Evolutionary conservation across 2,888 invertebrate genomes (phyloP).

Genomic region (Seladonia tumulorum): DNA sequence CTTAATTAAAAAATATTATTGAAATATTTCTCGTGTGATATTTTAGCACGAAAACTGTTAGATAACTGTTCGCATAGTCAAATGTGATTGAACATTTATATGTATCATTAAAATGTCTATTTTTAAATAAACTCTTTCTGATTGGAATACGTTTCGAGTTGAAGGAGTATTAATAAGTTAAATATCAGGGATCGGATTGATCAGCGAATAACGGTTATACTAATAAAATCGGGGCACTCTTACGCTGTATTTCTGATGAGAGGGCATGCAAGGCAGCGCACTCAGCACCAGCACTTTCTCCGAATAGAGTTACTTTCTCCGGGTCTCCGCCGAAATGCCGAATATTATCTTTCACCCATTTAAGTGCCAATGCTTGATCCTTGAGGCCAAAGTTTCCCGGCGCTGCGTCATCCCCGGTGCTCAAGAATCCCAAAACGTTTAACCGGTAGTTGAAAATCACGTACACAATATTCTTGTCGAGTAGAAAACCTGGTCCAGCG

Average conservation of each 20-base stretch:
- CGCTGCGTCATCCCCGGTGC: constrained; percentile 65
- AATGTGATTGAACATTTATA: no score
- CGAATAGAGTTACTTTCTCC: constrained; percentile 63
- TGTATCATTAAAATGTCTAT: no score
- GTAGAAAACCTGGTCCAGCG: constrained; percentile 59
- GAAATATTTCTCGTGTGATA: no score
- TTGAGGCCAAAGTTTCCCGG: constrained; percentile 72
- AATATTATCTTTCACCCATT: constrained; percentile 68
- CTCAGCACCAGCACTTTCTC: constrained; percentile 90
- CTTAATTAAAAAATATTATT: no score
- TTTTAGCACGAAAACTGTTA: no score
- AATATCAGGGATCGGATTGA: no score
- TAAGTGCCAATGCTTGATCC: constrained; percentile 67
- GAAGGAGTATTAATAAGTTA: no score
- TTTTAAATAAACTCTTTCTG: no score
- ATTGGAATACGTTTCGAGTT: no score
- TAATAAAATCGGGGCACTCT: neutral
- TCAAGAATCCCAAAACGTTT: constrained; percentile 60
- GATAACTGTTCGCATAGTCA: no score
- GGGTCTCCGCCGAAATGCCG: constrained; percentile 66
- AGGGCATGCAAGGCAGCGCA: constrained; percentile 88
- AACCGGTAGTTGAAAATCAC: constrained; percentile 69
- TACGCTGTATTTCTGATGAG: neutral
- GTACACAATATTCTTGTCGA: constrained; percentile 62
- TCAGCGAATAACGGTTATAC: neutral